Base-by-base conservation (phyloP, 2,888 invertebrate species). In the Gastracanthus pulcherrimus region DNA sequence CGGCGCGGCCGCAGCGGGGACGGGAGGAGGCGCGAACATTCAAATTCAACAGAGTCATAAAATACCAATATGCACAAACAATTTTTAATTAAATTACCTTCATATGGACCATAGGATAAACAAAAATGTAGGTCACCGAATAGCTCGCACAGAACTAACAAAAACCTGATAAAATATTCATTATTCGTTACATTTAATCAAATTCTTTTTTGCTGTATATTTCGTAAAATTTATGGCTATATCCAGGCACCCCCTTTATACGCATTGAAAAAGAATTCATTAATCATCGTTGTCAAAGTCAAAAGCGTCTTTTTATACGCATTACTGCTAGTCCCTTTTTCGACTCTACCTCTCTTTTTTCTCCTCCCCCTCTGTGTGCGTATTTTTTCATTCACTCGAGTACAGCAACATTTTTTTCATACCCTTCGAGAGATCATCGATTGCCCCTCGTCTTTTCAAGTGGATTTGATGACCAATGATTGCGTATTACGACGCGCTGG, bases 381-480 rank as follows among this genome's bases (percentile, higher is more conserved):
- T 26, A 3, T 51, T 66, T 55, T 51, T 67, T 51, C 31, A 23
- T 36, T 13, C 67, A 31, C 2, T 34, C 38, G n/a, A 48, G 36
- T 36, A 41, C 29, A 62, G 41, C 29, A 19, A 9, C 26, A 55
- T 26, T 26, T 26, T 41, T 36, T 71, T 74, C 60, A 55, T 16
- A 23, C 36, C 19, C 48, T 16, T 34, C 6, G 16, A 41, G n/a
- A n/a, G 41, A n/a, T 16, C 38, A 16, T 19, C 23, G 71, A 67
- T 66, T 60, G 45, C 76, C 23, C 55, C 62, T 55, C 51, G 45
- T 38, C 51, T 76, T 81, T 76, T 51, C 71, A 62, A 76, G 76
- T 76, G 41, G 71, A n/a, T 60, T 81, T 60, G 29, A 76, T 72
- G 71, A 66, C 31, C 67, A 66, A 38, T 38, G 51, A 76, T 71